A percentile compares a stretch with the other conserved stretches of the same genome.
These are phyloP conservation scores for Halocynthia aurantium DNA, from an alignment of 23 tunicate genomes.

Conservation along the genomic window DNA sequence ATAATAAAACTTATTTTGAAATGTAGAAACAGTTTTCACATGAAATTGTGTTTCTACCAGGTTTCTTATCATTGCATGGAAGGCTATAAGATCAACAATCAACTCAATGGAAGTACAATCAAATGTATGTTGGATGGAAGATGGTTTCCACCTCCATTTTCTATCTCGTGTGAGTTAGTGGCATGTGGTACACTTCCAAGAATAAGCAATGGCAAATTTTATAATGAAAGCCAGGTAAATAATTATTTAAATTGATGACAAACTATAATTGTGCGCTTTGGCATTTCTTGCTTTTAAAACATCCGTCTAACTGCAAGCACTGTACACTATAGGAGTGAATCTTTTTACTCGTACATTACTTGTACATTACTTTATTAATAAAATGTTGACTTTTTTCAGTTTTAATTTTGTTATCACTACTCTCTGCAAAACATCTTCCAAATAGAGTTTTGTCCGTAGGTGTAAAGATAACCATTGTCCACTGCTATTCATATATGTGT, in stretches of 20 bases:
- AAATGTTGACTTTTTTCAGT: neutral
- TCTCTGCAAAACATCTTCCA: neutral
- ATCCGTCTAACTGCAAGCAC: too few species aligned
- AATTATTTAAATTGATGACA: neutral
- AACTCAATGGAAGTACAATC: neutral
- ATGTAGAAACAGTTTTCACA: neutral
- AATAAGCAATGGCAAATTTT: constrained; percentile 19
- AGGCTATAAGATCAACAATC: constrained; percentile 29
- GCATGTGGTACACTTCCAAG: constrained; percentile 40
- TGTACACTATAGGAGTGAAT: too few species aligned
- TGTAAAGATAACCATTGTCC: neutral
- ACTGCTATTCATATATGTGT: neutral
- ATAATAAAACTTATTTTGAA: neutral
- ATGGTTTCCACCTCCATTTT: constrained; percentile 56
- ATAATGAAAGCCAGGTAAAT: constrained; percentile 18
- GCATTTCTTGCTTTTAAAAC: too few species aligned
- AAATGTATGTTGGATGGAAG: constrained; percentile 34
- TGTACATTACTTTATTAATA: too few species aligned
- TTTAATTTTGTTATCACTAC: neutral
- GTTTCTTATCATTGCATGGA: constrained; percentile 39
- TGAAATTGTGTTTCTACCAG: constrained; percentile 12
- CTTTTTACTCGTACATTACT: too few species aligned
- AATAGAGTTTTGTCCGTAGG: neutral
- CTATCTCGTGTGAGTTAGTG: constrained; percentile 40
- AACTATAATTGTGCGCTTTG: too few species aligned